Evolutionary conservation across 2,888 invertebrate genomes (phyloP).

Genomic region (Parnassius apollo): DNA sequence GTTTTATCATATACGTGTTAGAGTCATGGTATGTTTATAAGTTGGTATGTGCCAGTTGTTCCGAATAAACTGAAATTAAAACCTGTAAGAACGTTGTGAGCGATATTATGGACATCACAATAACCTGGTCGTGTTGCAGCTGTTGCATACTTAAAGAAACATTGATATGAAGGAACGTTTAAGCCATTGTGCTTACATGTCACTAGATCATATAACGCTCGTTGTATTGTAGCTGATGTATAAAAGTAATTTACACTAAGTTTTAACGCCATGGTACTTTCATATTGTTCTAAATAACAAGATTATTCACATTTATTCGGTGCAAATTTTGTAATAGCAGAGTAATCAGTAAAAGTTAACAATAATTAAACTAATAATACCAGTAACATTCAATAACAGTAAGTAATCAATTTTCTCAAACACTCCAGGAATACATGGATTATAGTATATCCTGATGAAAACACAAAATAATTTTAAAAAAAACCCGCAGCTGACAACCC

Average conservation of each 20-base stretch:
- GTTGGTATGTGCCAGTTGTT: conserved; percentile 86
- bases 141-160: conserved; percentile 81
- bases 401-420: no score
- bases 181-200: conserved; percentile 86
- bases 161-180: conserved; percentile 87
- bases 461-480: no score
- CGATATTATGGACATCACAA: conserved; percentile 91
- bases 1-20: no score
- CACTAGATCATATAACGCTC: conserved; percentile 82
- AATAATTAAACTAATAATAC: no score
- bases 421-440: no score
- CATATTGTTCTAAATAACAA: no score
- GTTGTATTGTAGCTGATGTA: conserved; percentile 85
- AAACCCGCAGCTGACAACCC: no score
- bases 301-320: no score
- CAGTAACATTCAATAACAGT: no score
- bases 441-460: no score
- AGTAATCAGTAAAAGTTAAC: no score
- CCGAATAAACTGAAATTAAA: conserved; percentile 83
- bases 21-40: conserved; percentile 37
- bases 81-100: conserved; percentile 86
- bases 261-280: neutral
- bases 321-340: no score
- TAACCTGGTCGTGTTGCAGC: conserved; percentile 87
- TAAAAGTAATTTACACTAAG: conserved; percentile 83